Percentiles rank a stretch among this genome's conserved stretches.
Conservation (phyloP, 2,888 invertebrate species). For the Cistogaster globosa region DNA sequence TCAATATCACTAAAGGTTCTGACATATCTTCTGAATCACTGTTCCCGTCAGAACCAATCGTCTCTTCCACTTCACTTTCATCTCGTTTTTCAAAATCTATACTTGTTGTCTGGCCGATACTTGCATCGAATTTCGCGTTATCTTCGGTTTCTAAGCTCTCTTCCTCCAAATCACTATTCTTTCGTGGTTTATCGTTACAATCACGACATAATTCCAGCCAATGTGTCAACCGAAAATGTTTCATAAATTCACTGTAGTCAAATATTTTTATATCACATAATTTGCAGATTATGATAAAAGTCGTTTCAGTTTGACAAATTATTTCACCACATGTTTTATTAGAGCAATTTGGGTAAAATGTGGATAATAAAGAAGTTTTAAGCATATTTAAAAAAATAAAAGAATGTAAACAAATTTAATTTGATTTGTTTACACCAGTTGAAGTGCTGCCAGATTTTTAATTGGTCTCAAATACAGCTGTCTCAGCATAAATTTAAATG, state of each 20-base stretch:
- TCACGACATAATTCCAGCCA: conserved; percentile 31
- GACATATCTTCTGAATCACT: conserved; percentile 40
- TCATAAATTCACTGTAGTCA: conserved; percentile 76
- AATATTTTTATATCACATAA: conserved; percentile 78
- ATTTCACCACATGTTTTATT: conserved; percentile 79
- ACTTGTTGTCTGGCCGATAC: not conserved
- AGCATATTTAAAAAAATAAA: conserved; percentile 53
- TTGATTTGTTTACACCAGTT: conserved; percentile 26
- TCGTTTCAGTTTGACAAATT: conserved; percentile 76
- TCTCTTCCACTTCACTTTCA: not conserved
- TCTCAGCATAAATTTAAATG: not conserved
- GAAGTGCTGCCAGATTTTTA: conserved; percentile 20
- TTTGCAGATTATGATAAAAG: conserved; percentile 77
- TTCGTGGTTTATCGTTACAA: not conserved
- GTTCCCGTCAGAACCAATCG: not conserved
- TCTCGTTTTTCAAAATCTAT: not conserved
- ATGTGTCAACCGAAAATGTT: conserved; percentile 74
- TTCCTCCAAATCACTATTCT: not conserved
- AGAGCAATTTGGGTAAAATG: conserved; percentile 40
- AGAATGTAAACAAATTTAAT: not conserved
- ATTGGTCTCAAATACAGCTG: not conserved
- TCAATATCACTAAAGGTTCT: conserved; percentile 8
- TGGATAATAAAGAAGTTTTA: conserved; percentile 59
- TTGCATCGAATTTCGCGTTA: not conserved
- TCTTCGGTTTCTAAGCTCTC: not conserved